phyloP scores from a whole-genome alignment of 2,113 vertebrate genomes.

The Progne subis region DNA sequence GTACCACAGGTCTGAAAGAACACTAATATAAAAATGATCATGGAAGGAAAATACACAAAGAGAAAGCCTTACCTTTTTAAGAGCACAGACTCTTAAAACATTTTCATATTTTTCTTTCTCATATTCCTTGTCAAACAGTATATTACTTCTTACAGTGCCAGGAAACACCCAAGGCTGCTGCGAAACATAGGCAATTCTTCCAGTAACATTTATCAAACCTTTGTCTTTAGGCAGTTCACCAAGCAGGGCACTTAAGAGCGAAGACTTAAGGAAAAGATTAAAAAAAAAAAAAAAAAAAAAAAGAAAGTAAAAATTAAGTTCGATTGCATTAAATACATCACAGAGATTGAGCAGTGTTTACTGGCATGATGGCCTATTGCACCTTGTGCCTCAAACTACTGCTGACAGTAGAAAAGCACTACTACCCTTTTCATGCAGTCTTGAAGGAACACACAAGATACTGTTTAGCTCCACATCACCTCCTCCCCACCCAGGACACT shows the following conservation, averaged over 20 bases:
- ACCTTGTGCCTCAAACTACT: neutral
- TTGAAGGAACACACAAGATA: neutral
- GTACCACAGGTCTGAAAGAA: neutral
- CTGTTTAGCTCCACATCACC: neutral
- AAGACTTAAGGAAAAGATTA: constrained; percentile 80
- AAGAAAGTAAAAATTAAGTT: neutral
- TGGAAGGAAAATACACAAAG: neutral
- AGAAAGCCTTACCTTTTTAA: constrained; percentile 83
- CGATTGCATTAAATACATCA: neutral
- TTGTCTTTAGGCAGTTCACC: constrained; percentile 84
- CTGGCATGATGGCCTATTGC: accelerated
- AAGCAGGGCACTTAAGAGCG: constrained; percentile 87
- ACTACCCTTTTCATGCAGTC: neutral
- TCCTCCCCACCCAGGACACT: neutral
- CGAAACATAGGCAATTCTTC: constrained; percentile 87
- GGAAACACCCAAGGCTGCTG: constrained; percentile 97
- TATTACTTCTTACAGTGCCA: constrained; percentile 93
- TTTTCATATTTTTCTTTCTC: constrained; percentile 86
- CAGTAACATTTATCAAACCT: constrained; percentile 82
- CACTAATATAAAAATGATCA: accelerated
- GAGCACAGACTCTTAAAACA: constrained; percentile 89
- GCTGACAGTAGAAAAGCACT: neutral
- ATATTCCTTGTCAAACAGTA: constrained; percentile 93
- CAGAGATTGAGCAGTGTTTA: neutral
- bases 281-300: neutral